These are phyloP conservation scores for Embiotoca jacksoni DNA, from an alignment of 2,113 vertebrate genomes.

Conservation along the genomic window DNA sequence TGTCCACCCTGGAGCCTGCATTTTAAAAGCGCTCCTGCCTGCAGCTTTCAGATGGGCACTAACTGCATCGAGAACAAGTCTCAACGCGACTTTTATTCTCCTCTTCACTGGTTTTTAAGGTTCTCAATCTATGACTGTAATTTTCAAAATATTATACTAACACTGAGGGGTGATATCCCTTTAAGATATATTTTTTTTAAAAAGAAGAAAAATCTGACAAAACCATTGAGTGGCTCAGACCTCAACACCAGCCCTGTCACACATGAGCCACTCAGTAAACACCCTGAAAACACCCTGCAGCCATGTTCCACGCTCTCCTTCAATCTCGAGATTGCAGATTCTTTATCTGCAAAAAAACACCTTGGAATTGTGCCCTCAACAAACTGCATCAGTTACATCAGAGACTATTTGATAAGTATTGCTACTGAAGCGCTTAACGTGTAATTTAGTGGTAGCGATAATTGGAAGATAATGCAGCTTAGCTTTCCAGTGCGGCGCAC, in stretches of 20 bases:
- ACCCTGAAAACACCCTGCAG: conserved; percentile 24
- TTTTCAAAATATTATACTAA: background rate
- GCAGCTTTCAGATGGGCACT: conserved; percentile 70
- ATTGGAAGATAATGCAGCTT: conserved; percentile 25
- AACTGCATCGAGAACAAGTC: conserved; percentile 29
- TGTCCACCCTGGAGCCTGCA: conserved; percentile 75
- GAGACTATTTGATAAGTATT: conserved; percentile 1
- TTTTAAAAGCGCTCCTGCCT: conserved; percentile 70
- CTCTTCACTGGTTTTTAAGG: background rate
- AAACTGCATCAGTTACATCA: conserved; percentile 25
- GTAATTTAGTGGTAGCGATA: conserved; percentile 11
- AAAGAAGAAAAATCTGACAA: no score
- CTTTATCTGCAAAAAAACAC: conserved; percentile 60
- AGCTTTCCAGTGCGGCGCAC: background rate
- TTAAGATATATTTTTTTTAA: background rate
- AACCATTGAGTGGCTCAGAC: background rate
- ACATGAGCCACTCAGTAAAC: conserved; percentile 39
- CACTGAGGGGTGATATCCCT: background rate
- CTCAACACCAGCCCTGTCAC: conserved; percentile 1
- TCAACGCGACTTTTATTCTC: conserved; percentile 6
- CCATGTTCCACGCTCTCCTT: conserved; percentile 44
- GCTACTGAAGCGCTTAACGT: background rate
- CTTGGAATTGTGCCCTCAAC: conserved; percentile 37
- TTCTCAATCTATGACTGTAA: conserved; percentile 1
- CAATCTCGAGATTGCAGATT: conserved; percentile 54